Conservation (phyloP, 1,140 invertebrate species). For the Micrasema minimum region DNA sequence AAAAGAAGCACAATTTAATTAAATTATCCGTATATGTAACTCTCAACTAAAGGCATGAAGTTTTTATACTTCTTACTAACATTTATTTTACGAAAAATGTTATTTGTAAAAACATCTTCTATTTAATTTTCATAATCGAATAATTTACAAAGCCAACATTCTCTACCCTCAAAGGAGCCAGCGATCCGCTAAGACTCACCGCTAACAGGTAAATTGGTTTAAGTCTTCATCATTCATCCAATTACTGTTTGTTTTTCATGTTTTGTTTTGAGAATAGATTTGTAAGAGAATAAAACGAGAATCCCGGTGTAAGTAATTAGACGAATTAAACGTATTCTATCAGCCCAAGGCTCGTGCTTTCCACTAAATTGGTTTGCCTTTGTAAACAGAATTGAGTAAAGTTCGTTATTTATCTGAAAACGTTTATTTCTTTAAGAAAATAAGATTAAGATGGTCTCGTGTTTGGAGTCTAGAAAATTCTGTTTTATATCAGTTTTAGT, state of each 20-base stretch:
- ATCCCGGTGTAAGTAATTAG: slow-evolving; percentile 19
- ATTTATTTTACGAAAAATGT: too few relatives aligned
- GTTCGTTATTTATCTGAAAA: slow-evolving; percentile 32
- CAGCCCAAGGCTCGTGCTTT: slow-evolving; percentile 24
- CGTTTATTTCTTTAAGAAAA: neutral
- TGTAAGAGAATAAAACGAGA: slow-evolving; percentile 26
- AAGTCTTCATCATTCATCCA: slow-evolving; percentile 38
- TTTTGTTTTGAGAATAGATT: slow-evolving; percentile 36
- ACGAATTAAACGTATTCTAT: slow-evolving; percentile 18
- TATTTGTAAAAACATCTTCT: too few relatives aligned
- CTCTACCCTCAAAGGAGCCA: slow-evolving; percentile 17
- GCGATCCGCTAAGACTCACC: slow-evolving; percentile 28
- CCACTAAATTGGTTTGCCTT: slow-evolving; percentile 30
- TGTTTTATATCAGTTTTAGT: too few relatives aligned
- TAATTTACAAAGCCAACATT: slow-evolving; percentile 15
- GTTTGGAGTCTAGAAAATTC: too few relatives aligned
- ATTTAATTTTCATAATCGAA: too few relatives aligned
- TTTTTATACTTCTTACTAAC: too few relatives aligned
- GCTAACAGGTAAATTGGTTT: slow-evolving; percentile 42
- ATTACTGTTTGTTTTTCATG: slow-evolving; percentile 40
- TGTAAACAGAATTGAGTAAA: slow-evolving; percentile 34
- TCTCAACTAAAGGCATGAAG: too few relatives aligned
- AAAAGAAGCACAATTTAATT: too few relatives aligned
- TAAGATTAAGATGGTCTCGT: too few relatives aligned
- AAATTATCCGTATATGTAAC: too few relatives aligned